Evolutionary conservation across 2,113 vertebrate species (phyloP).

Genomic region (Echinops telfairi): DNA sequence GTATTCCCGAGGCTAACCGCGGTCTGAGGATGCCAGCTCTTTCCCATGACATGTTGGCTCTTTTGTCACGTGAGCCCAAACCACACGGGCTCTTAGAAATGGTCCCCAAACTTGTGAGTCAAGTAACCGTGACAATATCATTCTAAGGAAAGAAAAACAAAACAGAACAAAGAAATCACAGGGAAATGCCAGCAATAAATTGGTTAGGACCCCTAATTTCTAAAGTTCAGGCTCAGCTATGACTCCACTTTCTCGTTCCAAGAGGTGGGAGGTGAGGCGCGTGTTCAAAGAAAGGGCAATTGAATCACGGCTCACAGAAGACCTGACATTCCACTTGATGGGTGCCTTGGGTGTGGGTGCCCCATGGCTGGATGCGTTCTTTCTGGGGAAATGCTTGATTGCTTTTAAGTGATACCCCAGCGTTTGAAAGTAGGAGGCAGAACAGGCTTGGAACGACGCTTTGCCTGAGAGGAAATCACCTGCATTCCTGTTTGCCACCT

Average conservation of each 20-base stretch:
- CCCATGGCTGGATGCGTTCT: neutral
- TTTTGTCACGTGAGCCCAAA: constrained; percentile 25
- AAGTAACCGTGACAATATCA: constrained; percentile 1
- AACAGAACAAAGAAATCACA: neutral
- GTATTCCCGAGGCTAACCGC: neutral
- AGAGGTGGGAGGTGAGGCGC: constrained; percentile 54
- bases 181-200: neutral
- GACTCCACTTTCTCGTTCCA: constrained; percentile 43
- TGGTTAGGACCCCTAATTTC: neutral
- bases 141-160: neutral
- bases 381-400: constrained; percentile 43
- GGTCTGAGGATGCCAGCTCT: rapidly evolving
- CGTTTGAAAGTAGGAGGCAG: constrained; percentile 55
- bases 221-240: neutral
- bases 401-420: constrained; percentile 56
- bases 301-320: constrained; percentile 4
- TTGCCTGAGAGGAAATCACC: neutral
- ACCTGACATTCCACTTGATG: constrained; percentile 37
- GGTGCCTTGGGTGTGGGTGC: constrained; percentile 64
- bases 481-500: neutral
- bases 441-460: constrained; percentile 12
- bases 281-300: constrained; percentile 50
- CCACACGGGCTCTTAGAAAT: neutral
- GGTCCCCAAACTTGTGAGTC: neutral
- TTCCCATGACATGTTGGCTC: neutral